Evolutionary conservation across 2,888 invertebrate species (phyloP).

Genomic region (Rhagonycha fulva): DNA sequence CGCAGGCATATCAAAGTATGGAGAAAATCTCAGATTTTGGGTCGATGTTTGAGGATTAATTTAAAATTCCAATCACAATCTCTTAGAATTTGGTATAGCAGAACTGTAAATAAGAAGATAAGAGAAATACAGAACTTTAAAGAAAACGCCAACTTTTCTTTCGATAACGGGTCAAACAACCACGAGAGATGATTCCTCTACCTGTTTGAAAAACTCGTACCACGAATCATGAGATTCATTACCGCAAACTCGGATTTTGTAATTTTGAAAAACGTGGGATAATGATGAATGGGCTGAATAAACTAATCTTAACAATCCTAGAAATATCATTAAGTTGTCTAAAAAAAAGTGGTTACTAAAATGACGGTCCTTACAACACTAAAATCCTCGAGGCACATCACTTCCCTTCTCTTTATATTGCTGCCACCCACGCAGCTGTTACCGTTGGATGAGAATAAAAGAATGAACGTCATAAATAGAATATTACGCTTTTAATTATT

Average conservation of each 20-base stretch:
- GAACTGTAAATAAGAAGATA: neutral
- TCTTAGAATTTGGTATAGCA: neutral
- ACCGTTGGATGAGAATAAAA: conserved; percentile 10
- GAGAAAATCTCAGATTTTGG: neutral
- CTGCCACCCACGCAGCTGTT: conserved; percentile 15
- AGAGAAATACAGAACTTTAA: neutral
- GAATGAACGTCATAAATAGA: conserved; percentile 7
- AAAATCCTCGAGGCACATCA: conserved; percentile 1
- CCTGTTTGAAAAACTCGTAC: neutral
- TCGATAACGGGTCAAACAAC: neutral
- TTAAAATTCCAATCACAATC: neutral
- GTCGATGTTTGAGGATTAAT: neutral
- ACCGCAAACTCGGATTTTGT: neutral
- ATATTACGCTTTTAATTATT: neutral
- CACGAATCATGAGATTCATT: neutral
- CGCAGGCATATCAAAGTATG: neutral
- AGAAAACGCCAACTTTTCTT: neutral
- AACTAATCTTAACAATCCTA: neutral
- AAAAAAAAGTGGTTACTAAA: neutral
- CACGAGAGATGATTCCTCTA: neutral
- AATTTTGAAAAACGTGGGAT: neutral
- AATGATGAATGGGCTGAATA: neutral
- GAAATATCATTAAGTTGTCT: neutral
- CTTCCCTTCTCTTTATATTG: conserved; percentile 8
- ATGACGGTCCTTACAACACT: neutral